Percentiles rank a stretch among this genome's conserved stretches.
These are phyloP conservation scores for Chelonoidis abingdonii DNA, from an alignment of 2,113 vertebrate species.

Conservation along the genomic window DNA sequence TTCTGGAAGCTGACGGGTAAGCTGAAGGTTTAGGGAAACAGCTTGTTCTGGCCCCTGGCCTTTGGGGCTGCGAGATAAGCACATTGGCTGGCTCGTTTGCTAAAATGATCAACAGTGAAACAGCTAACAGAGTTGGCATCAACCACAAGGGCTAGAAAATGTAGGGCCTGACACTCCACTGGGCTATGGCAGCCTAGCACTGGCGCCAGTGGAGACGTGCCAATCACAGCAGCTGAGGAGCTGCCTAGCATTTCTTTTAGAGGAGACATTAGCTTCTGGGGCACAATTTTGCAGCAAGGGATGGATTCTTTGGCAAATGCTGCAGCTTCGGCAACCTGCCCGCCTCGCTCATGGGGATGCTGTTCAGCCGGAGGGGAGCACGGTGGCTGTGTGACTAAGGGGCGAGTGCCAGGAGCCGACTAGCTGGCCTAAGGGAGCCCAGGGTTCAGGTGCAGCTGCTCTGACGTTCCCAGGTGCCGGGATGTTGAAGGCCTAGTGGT, in stretches of 20 bases:
- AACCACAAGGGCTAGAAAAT: neutral
- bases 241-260: neutral
- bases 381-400: neutral
- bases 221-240: neutral
- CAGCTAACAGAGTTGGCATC: neutral
- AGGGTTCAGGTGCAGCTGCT: neutral
- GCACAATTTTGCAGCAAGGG: neutral
- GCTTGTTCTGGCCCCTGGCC: neutral
- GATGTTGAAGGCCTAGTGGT: neutral
- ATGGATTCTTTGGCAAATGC: neutral
- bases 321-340: neutral
- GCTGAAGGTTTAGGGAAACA: no score
- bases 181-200: neutral
- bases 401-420: no score
- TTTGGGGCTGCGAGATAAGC: neutral
- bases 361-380: neutral
- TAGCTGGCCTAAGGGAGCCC: neutral
- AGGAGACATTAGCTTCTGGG: neutral
- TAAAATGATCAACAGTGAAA: neutral
- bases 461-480: neutral
- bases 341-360: no score
- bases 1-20: no score
- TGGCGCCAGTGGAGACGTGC: neutral
- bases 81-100: neutral
- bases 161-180: neutral